Conservation (phyloP, 2,113 vertebrate genomes). For the Oryzias woworae region DNA sequence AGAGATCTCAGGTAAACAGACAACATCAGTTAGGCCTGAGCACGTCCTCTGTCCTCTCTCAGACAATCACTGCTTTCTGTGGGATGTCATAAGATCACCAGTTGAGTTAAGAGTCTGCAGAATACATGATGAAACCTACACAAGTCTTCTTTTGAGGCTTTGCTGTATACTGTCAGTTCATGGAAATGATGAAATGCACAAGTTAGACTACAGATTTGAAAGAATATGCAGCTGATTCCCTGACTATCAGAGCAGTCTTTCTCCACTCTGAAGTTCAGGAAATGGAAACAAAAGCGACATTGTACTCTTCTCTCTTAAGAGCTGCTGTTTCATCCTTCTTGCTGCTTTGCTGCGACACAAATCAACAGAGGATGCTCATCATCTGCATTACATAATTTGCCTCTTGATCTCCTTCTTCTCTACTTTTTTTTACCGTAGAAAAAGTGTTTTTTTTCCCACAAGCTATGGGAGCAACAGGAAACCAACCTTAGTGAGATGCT, state of each 20-base stretch:
- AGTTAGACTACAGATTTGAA: not conserved
- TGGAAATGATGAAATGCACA: not conserved
- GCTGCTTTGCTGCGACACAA: constrained; percentile 1
- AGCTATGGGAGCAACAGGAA: constrained; percentile 3
- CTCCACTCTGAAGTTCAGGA: constrained; percentile 8
- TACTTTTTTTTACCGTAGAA: constrained; percentile 3
- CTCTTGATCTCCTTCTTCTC: not conserved
- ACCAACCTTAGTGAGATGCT: constrained; percentile 4
- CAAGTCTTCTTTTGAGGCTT: constrained; percentile 3
- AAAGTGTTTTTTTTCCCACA: constrained; percentile 14
- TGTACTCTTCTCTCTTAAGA: constrained; percentile 32
- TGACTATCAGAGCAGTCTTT: not conserved
- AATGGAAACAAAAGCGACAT: constrained; percentile 38
- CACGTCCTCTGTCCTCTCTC: too few relatives aligned
- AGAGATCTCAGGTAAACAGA: not conserved
- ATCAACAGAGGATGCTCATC: not conserved
- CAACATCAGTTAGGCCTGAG: too few relatives aligned
- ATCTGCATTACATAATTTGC: constrained; percentile 1
- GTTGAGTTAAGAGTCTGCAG: constrained; percentile 1
- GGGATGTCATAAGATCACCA: constrained; percentile 12
- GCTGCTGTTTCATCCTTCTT: constrained; percentile 20
- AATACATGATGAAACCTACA: not conserved
- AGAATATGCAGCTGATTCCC: constrained; percentile 1
- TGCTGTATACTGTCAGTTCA: not conserved
- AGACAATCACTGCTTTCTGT: constrained; percentile 24